Conservation (phyloP, 2,113 vertebrate genomes). For the Willisornis vidua region DNA sequence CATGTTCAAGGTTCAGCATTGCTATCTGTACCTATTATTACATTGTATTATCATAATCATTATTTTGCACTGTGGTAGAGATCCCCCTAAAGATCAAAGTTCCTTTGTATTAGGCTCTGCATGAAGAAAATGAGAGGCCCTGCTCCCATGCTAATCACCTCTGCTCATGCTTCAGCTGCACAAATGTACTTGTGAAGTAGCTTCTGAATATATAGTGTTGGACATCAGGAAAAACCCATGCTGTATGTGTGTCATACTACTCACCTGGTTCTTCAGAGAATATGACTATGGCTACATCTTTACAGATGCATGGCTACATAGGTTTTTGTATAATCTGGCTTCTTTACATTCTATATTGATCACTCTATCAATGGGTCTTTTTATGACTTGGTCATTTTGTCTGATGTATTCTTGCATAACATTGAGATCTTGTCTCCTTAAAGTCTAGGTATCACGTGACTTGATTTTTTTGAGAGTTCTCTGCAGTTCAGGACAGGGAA, state of each 20-base stretch:
- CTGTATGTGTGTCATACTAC: background rate
- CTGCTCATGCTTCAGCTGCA: background rate
- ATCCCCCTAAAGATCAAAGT: slow-evolving; percentile 23
- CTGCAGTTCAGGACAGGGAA: background rate
- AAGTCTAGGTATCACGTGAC: background rate
- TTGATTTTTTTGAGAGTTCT: background rate
- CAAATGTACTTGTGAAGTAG: background rate
- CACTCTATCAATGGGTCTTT: background rate
- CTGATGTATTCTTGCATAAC: background rate
- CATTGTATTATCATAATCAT: slow-evolving; percentile 33
- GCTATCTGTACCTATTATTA: slow-evolving; percentile 49
- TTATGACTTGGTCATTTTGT: background rate
- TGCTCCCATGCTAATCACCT: background rate
- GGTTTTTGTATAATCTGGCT: background rate
- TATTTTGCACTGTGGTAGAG: slow-evolving; percentile 1
- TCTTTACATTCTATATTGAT: background rate
- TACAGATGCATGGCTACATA: background rate
- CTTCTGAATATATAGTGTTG: background rate
- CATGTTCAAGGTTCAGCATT: background rate
- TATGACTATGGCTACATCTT: background rate
- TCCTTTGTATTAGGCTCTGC: background rate
- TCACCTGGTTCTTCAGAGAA: background rate
- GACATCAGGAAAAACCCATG: background rate
- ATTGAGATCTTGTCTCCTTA: background rate
- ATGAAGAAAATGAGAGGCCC: background rate